Percentiles rank a stretch among this genome's conserved stretches.
These are phyloP conservation scores for Halocynthia roretzi DNA, from an alignment of 23 tunicate genomes.

Conservation along the genomic window DNA sequence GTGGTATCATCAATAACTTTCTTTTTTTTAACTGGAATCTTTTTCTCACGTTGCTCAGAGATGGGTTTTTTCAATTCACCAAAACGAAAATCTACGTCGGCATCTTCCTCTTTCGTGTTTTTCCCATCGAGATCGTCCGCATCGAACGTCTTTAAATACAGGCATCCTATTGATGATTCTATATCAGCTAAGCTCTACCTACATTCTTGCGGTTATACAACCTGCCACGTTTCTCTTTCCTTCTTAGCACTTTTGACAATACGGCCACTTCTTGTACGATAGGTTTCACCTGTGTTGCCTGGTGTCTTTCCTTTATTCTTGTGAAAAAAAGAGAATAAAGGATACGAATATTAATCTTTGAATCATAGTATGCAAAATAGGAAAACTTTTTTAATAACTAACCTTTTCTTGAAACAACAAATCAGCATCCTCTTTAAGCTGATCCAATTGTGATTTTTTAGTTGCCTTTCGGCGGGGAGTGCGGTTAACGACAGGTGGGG, in stretches of 20 bases:
- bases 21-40: not conserved
- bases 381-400: no score
- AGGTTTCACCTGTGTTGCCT: not conserved
- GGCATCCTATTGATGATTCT: not conserved
- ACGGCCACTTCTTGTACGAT: conserved; percentile 21
- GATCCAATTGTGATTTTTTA: no score
- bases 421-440: no score
- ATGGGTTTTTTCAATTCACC: not conserved
- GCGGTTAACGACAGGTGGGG: no score
- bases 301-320: no score
- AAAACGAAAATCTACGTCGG: conserved; percentile 6
- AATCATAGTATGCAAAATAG: no score
- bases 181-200: no score
- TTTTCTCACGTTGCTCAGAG: not conserved
- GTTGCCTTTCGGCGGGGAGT: no score
- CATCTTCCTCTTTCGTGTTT: not conserved
- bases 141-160: not conserved
- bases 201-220: not conserved
- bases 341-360: no score
- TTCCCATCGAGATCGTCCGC: not conserved
- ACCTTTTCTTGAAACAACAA: no score
- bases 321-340: no score
- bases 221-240: conserved; percentile 17
- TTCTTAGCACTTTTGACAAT: conserved; percentile 15
- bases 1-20: not conserved